Conservation (phyloP, 2,113 vertebrate species). For the Hippocampus barbouri region DNA sequence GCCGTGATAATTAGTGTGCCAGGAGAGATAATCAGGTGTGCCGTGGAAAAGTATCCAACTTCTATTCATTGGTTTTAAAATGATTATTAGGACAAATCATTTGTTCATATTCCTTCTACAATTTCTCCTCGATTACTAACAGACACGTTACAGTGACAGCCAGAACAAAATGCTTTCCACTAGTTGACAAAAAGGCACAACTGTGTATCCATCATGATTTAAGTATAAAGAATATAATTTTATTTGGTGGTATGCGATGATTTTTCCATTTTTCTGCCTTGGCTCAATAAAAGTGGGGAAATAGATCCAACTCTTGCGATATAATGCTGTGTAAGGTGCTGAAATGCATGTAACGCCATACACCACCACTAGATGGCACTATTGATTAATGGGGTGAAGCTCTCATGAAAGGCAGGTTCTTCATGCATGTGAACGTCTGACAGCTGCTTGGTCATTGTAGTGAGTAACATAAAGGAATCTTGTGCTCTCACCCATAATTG, state of each 20-base stretch:
- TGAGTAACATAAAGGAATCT: not conserved
- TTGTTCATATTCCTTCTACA: too few species aligned
- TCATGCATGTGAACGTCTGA: not conserved
- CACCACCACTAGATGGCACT: slow-evolving; percentile 64
- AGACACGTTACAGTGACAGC: too few species aligned
- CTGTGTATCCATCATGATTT: not conserved
- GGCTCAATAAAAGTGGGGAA: not conserved
- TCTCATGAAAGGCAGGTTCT: not conserved
- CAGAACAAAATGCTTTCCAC: too few species aligned
- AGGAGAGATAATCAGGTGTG: too few species aligned
- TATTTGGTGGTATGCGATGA: not conserved
- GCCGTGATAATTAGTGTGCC: not conserved
- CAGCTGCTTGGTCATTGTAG: slow-evolving; percentile 6
- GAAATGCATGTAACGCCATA: not conserved
- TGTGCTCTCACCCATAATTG: not conserved
- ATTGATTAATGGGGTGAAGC: slow-evolving; percentile 38
- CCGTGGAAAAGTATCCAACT: too few species aligned
- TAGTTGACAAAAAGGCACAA: not conserved
- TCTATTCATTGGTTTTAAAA: too few species aligned
- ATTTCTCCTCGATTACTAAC: too few species aligned
- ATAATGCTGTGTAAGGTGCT: not conserved
- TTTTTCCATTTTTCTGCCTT: not conserved
- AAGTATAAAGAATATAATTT: not conserved
- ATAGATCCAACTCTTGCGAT: not conserved
- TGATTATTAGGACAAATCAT: too few species aligned